phyloP scores from a whole-genome alignment of 2,888 invertebrate genomes.

The Heliconius cydno region DNA sequence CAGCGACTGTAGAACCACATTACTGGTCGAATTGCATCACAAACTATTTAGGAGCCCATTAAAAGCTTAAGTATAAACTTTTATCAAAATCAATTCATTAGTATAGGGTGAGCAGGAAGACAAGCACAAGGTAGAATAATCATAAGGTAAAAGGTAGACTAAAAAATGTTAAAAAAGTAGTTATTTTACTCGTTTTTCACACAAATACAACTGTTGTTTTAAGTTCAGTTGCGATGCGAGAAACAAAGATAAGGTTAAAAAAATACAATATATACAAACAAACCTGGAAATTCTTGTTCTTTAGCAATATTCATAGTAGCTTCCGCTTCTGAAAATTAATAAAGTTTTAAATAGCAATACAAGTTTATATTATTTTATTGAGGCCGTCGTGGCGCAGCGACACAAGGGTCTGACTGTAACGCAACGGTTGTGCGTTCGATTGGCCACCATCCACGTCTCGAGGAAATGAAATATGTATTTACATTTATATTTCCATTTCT shows the following conservation, averaged over 20 bases:
- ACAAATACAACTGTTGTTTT: background rate
- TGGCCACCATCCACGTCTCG: no score
- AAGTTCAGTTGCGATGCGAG: background rate
- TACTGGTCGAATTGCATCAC: no score
- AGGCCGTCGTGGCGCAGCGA: background rate
- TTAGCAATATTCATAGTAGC: constrained; percentile 88
- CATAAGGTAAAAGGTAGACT: no score
- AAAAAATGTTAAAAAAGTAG: no score
- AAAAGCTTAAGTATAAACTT: background rate
- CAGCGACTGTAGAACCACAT: no score
- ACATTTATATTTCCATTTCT: no score
- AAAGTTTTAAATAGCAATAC: constrained; percentile 17
- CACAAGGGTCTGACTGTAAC: no score
- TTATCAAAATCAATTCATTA: background rate
- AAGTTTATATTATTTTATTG: background rate
- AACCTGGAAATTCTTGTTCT: constrained; percentile 86
- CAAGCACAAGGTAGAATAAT: no score
- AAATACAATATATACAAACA: background rate
- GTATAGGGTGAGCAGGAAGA: background rate
- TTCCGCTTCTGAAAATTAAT: constrained; percentile 83
- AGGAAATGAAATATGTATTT: no score
- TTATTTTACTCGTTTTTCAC: background rate
- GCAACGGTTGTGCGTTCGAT: no score
- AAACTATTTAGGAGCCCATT: no score
- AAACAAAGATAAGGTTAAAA: background rate